A percentile compares a stretch with the other conserved stretches of the same genome.
phyloP scores from a whole-genome alignment of 1,140 invertebrate genomes.

The Arctopsyche grandis region DNA sequence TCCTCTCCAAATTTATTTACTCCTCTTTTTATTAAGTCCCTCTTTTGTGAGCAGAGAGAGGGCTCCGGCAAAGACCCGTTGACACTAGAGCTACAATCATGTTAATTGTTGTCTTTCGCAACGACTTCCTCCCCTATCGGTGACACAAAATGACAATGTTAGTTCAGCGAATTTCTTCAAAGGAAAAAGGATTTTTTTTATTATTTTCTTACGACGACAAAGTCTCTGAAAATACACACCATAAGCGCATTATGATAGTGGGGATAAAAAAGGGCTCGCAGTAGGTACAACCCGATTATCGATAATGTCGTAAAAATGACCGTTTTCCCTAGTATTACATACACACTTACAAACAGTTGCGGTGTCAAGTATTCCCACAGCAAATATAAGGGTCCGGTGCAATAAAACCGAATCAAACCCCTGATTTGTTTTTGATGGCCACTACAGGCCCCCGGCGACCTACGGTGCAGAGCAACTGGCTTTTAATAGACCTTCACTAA shows the following conservation, averaged over 20 bases:
- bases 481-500: slow-evolving; percentile 43
- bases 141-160: slow-evolving; percentile 33
- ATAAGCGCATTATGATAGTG: not conserved
- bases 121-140: slow-evolving; percentile 24
- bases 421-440: slow-evolving; percentile 52
- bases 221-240: not conserved
- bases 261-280: not conserved
- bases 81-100: slow-evolving; percentile 31
- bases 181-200: not conserved
- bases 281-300: slow-evolving; percentile 16
- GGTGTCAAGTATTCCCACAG: slow-evolving; percentile 38
- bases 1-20: slow-evolving; percentile 47
- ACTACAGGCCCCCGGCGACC: slow-evolving; percentile 33
- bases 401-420: slow-evolving; percentile 51
- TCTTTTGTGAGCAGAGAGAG: slow-evolving; percentile 13
- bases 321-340: slow-evolving; percentile 13
- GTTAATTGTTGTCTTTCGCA: slow-evolving; percentile 32
- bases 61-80: slow-evolving; percentile 26
- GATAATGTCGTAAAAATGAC: slow-evolving; percentile 35
- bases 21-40: slow-evolving; percentile 47
- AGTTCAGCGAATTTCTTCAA: slow-evolving; percentile 4
- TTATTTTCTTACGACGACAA: not conserved
- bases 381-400: slow-evolving; percentile 35
- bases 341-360: no score
- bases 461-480: slow-evolving; percentile 22